Base-by-base conservation (phyloP, 2,113 vertebrate genomes). In the Aptenodytes patagonicus region DNA sequence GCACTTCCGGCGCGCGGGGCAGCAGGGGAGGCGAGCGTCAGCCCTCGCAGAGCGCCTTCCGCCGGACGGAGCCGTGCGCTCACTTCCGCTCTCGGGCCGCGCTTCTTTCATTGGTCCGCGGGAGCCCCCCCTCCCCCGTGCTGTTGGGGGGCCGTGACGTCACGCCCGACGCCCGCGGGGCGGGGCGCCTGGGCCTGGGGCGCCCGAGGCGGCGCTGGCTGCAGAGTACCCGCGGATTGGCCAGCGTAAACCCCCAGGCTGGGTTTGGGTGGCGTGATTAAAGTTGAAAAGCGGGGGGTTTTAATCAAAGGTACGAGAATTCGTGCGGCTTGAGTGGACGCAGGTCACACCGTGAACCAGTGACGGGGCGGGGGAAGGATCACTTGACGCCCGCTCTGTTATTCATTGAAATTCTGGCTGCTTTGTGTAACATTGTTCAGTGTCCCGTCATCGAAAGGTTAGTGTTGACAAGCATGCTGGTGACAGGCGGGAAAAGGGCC, bases 191-290 rank as follows among this genome's bases (percentile, higher is more conserved):
- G 26, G 12, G 14, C 3, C 51, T 16, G 15, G 14, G 15, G 52
- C 28, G 29, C 10, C 54, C 8, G 24, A 13, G 24, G 2, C 14
- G 51, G 51, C 51, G 51, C 22, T 13, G 40, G 22, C n/a, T 11
- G 60, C 60, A 1, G 1, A 12, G 36, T 18, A 2, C 4, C 1
- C 4, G 8, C 2, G 2, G 61, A 2, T 8, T 12, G 36, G 60
- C 7, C 60, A 6, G 24, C 10, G 5, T 8, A 5, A 11, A 9
- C 40, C 3, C 11, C 12, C 24, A 0, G 31, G 4, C 2, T 3
- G 21, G 24, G 24, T 2, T 18, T 2, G 60, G 31, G 49, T 11
- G 42, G 21, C 18, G 24, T 2, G 44, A 1, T 10, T 19, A 16
- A 21, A 6, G 46, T 7, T 18, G 46, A 4, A 11, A 18, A 26